These are phyloP conservation scores for Sclerodermus sp. DNA, from an alignment of 2,888 invertebrate genomes.

Conservation along the genomic window DNA sequence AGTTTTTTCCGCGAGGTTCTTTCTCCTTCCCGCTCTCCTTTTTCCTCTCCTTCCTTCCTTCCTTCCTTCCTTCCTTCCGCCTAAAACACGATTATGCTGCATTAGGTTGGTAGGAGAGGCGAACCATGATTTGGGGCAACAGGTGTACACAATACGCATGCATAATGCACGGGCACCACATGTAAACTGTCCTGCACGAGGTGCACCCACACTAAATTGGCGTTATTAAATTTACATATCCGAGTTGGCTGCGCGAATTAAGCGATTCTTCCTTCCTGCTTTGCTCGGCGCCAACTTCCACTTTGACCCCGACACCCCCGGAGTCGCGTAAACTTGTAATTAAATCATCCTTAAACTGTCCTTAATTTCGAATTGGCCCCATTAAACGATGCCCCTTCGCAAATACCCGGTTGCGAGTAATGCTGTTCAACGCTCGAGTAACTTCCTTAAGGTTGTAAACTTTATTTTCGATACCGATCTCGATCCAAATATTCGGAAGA, in stretches of 20 bases:
- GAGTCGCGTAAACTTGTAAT: conserved; percentile 11
- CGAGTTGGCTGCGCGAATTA: conserved; percentile 28
- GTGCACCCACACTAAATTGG: conserved; percentile 32
- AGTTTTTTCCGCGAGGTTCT: background rate
- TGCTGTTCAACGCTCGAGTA: too few relatives aligned
- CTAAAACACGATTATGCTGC: conserved; percentile 39
- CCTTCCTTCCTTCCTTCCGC: conserved; percentile 26
- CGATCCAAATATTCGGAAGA: too few relatives aligned
- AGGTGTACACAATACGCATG: conserved; percentile 54
- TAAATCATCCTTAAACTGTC: conserved; percentile 15
- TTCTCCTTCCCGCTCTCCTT: background rate
- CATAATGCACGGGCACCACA: conserved; percentile 45
- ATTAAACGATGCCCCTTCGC: too few relatives aligned
- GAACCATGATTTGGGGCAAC: conserved; percentile 51
- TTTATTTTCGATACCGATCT: too few relatives aligned
- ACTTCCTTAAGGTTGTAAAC: too few relatives aligned
- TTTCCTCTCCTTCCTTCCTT: too few relatives aligned
- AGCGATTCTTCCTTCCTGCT: conserved; percentile 35
- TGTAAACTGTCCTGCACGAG: conserved; percentile 33
- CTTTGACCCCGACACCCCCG: background rate
- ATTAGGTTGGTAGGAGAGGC: conserved; percentile 34
- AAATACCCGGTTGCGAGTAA: too few relatives aligned
- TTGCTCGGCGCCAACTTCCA: conserved; percentile 1
- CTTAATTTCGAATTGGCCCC: too few relatives aligned
- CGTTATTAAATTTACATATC: conserved; percentile 49